Evolutionary conservation across 2,113 vertebrate genomes (phyloP).

Genomic region (Crypturellus undulatus): DNA sequence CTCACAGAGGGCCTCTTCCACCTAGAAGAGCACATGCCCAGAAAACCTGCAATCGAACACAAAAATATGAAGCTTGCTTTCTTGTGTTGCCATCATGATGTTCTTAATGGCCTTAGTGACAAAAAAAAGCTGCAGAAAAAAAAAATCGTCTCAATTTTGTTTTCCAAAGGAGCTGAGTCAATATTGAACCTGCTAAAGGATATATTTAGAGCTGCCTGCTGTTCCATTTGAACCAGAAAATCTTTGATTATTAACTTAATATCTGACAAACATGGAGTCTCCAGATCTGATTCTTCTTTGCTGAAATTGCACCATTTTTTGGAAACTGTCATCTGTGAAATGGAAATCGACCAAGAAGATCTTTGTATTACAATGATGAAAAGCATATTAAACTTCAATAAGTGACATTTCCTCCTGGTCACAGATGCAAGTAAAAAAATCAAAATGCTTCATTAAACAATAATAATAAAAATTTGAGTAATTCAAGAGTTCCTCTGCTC

Average conservation of each 20-base stretch:
- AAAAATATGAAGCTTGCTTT: not conserved
- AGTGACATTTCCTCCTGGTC: not conserved
- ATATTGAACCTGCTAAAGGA: not conserved
- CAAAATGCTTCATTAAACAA: not conserved
- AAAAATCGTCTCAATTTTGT: not conserved
- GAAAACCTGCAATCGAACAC: not conserved
- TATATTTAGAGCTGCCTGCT: not conserved
- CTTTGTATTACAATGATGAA: not conserved
- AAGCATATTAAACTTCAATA: not conserved
- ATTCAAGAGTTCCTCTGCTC: not conserved
- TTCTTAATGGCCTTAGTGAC: not conserved
- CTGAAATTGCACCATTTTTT: not conserved
- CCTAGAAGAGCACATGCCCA: not conserved
- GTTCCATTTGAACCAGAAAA: not conserved
- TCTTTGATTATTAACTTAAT: not conserved
- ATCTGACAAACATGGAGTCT: not conserved
- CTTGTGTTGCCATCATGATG: fast-evolving
- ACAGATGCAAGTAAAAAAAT: not conserved
- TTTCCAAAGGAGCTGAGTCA: not conserved
- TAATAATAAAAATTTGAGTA: not conserved
- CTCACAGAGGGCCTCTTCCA: not conserved
- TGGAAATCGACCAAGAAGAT: not conserved
- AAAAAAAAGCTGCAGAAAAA: slow-evolving; percentile 1
- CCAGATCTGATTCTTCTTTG: not conserved
- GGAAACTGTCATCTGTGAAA: not conserved